phyloP scores from a whole-genome alignment of 2,113 vertebrate species.

The Thalassoma bifasciatum region DNA sequence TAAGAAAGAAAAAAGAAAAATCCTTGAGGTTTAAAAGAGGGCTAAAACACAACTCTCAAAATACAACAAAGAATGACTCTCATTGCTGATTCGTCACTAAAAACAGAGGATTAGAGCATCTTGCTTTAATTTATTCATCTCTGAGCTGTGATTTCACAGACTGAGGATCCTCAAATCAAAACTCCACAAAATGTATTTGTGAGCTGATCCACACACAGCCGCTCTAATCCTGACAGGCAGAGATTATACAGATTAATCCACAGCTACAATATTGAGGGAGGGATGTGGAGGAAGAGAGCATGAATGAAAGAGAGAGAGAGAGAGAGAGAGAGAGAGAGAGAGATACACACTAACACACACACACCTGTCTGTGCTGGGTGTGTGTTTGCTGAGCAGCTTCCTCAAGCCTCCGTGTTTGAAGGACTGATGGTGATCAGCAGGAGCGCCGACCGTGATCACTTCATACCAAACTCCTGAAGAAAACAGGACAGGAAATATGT shows the following conservation, averaged over 20 bases:
- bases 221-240: slow-evolving; percentile 25
- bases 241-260: slow-evolving; percentile 47
- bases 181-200: background rate
- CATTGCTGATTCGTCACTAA: no score
- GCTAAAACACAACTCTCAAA: no score
- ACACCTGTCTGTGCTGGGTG: slow-evolving; percentile 5
- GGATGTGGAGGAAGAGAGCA: background rate
- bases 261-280: background rate
- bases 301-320: no score
- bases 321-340: no score
- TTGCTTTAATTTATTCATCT: background rate
- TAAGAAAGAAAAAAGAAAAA: no score
- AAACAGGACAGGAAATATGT: no score
- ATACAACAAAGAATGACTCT: no score
- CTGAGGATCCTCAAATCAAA: background rate
- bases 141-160: background rate
- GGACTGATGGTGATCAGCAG: slow-evolving; percentile 66
- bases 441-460: slow-evolving; percentile 65
- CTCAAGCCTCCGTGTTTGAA: slow-evolving; percentile 74
- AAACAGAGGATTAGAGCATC: background rate
- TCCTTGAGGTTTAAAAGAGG: no score
- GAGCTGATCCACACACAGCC: slow-evolving; percentile 13
- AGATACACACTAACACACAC: background rate
- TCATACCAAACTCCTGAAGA: slow-evolving; percentile 72
- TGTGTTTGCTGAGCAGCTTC: slow-evolving; percentile 51